Percentiles rank a stretch among this genome's conserved stretches.
Conservation (phyloP, 2,113 vertebrate species). For the Hucho hucho region DNA sequence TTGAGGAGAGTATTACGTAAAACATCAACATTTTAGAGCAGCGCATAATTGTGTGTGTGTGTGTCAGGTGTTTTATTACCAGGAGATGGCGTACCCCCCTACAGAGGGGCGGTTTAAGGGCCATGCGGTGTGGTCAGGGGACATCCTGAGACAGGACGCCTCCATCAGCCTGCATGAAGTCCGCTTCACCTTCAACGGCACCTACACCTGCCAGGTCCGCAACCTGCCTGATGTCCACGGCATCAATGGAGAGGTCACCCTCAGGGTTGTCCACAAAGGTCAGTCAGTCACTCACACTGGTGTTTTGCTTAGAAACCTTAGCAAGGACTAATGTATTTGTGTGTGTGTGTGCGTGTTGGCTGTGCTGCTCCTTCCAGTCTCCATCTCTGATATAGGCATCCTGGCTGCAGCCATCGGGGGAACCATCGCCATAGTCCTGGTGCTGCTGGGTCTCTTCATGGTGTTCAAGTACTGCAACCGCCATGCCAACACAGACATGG, state of each 20-base stretch:
- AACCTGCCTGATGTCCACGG: conserved; percentile 87
- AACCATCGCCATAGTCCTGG: conserved; percentile 74
- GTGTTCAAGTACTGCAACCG: conserved; percentile 63
- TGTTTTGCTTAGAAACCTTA: no score
- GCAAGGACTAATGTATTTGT: neutral
- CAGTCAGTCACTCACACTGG: conserved; percentile 18
- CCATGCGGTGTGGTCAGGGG: conserved; percentile 84
- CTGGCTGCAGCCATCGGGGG: conserved; percentile 79
- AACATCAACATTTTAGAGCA: neutral
- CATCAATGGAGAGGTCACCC: conserved; percentile 72
- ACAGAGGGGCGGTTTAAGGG: conserved; percentile 72
- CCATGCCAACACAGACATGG: conserved; percentile 34
- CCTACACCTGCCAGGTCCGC: conserved; percentile 85
- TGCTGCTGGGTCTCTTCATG: conserved; percentile 71
- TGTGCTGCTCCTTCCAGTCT: conserved; percentile 56
- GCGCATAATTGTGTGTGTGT: neutral
- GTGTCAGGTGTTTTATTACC: conserved; percentile 82
- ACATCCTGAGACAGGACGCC: conserved; percentile 69
- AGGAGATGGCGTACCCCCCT: conserved; percentile 64
- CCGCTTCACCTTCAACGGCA: conserved; percentile 85
- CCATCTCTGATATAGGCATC: conserved; percentile 83
- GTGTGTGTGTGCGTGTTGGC: neutral
- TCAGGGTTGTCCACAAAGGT: conserved; percentile 79
- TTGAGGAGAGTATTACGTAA: no score
- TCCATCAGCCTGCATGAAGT: conserved; percentile 82